phyloP scores from a whole-genome alignment of 2,888 invertebrate species.

The Phytoseiulus persimilis region DNA sequence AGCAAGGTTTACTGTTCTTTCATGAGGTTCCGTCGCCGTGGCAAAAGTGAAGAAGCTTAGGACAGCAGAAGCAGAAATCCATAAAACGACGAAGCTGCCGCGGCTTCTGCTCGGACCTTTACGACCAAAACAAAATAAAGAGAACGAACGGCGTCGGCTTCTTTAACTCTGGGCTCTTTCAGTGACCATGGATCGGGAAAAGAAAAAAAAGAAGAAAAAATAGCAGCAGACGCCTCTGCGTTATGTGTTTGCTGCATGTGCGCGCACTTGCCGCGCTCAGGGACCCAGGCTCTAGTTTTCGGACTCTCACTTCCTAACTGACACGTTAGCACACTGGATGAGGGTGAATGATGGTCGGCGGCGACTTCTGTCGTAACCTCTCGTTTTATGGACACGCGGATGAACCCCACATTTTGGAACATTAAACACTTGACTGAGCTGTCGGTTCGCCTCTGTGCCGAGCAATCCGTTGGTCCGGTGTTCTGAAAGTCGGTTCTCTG shows the following conservation, averaged over 20 bases:
- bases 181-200: neutral
- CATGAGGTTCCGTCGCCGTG: constrained; percentile 17
- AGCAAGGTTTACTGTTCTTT: constrained; percentile 31
- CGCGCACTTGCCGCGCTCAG: neutral
- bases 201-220: neutral
- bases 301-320: neutral
- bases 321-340: neutral
- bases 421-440: neutral
- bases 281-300: neutral
- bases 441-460: neutral
- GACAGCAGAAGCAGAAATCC: constrained; percentile 27
- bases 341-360: neutral
- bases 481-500: no score
- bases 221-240: neutral
- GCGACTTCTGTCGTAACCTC: neutral
- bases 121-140: constrained; percentile 39
- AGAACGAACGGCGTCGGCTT: constrained; percentile 6
- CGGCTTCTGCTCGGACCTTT: constrained; percentile 11
- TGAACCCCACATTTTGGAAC: neutral
- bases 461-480: neutral
- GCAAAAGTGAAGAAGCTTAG: constrained; percentile 25
- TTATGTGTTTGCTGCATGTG: neutral
- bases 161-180: neutral
- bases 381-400: neutral
- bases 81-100: constrained; percentile 19